Conservation (phyloP, 2,888 invertebrate species). For the Tinea semifulvella region DNA sequence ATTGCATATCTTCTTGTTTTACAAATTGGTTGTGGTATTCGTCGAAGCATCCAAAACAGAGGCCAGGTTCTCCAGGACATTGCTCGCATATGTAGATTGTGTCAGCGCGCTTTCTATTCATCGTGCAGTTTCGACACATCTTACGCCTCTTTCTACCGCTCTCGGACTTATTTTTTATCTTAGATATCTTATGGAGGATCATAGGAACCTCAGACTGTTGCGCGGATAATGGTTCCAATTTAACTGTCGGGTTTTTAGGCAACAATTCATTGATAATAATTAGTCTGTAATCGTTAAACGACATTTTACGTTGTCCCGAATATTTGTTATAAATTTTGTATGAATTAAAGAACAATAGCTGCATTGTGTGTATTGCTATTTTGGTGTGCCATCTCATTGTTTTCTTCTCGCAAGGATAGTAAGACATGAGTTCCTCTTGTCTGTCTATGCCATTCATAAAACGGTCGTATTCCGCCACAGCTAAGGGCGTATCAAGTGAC, state of each 20-base stretch:
- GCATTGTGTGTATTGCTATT: neutral
- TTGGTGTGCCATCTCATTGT: conserved; percentile 14
- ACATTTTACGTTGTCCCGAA: neutral
- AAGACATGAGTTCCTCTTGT: conserved; percentile 23
- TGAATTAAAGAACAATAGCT: neutral
- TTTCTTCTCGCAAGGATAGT: conserved; percentile 23
- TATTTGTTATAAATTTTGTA: conserved; percentile 11
- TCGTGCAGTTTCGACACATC: neutral
- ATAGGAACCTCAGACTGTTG: neutral
- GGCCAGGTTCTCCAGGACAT: neutral
- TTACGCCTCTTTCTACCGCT: neutral
- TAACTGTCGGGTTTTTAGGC: neutral
- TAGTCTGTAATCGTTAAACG: conserved; percentile 4
- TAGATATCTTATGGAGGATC: neutral
- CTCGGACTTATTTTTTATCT: neutral
- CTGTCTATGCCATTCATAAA: conserved; percentile 22
- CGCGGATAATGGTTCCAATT: neutral
- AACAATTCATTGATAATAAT: neutral
- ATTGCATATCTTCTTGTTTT: no score
- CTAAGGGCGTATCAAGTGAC: neutral
- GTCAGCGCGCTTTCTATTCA: neutral
- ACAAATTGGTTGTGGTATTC: conserved; percentile 8
- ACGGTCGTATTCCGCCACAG: conserved; percentile 20
- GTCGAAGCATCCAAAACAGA: conserved; percentile 5
- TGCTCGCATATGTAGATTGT: neutral